Percentiles rank a stretch among this genome's conserved stretches.
Evolutionary conservation across 2,113 vertebrate species (phyloP).

Genomic region (Cephalophus harveyi): DNA sequence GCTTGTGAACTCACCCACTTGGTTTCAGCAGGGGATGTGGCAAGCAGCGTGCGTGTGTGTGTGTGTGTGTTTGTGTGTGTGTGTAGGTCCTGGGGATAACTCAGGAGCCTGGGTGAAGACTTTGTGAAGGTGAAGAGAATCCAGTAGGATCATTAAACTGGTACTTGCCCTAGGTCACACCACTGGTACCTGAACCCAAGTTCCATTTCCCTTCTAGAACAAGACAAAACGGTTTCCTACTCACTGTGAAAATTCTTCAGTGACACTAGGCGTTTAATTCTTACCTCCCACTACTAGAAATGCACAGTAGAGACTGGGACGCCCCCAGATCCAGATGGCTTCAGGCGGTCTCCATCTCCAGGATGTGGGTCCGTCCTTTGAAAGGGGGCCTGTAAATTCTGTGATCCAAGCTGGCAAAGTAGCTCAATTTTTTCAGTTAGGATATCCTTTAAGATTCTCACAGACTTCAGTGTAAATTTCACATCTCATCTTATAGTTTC

Average conservation of each 20-base stretch:
- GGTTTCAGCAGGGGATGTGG: no score
- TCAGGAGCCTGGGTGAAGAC: neutral
- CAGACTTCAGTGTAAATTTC: neutral
- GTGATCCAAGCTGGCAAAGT: neutral
- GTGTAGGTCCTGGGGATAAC: neutral
- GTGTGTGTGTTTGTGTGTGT: neutral
- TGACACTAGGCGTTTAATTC: neutral
- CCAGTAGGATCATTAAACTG: neutral
- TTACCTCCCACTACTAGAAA: neutral
- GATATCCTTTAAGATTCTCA: conserved; percentile 12
- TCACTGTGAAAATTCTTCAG: neutral
- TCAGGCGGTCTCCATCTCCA: neutral
- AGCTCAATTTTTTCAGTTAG: neutral
- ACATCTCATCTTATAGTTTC: neutral
- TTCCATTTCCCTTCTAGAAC: neutral
- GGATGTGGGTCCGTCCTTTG: neutral
- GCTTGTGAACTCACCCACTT: no score
- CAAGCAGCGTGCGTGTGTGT: neutral
- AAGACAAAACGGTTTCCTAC: neutral
- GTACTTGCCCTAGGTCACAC: neutral
- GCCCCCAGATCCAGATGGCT: neutral
- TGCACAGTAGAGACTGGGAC: neutral
- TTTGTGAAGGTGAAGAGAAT: neutral
- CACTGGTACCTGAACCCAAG: neutral
- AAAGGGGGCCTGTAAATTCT: neutral